phyloP scores from a whole-genome alignment of 2,797 vertebrate genomes.

The Serranus cabrilla region DNA sequence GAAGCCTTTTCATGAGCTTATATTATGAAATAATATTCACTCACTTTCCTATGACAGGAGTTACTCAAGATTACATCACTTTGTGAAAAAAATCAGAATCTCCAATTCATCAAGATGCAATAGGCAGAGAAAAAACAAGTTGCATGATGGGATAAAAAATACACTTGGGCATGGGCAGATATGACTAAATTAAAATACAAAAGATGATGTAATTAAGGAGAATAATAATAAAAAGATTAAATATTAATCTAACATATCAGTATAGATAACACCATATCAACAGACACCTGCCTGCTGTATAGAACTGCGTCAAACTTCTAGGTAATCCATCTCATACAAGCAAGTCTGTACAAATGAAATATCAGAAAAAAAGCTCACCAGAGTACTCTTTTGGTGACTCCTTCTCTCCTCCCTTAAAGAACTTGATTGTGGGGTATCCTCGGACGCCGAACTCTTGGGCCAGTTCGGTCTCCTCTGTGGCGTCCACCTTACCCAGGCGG shows the following conservation, averaged over 20 bases:
- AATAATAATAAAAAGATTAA: not conserved
- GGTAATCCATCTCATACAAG: not conserved
- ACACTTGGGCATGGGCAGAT: not conserved
- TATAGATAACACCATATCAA: not conserved
- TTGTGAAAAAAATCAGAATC: not conserved
- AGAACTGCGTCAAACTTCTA: not conserved
- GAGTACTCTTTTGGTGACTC: constrained; percentile 93
- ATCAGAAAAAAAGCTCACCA: constrained; percentile 83
- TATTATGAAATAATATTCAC: not conserved
- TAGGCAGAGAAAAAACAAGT: not conserved
- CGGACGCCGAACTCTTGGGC: constrained; percentile 94
- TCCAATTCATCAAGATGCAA: not conserved
- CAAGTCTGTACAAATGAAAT: not conserved
- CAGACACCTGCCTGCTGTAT: not conserved
- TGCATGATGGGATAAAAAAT: rapidly evolving
- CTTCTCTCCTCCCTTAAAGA: constrained; percentile 95
- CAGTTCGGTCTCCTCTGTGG: constrained; percentile 95
- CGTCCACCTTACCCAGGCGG: constrained; percentile 95
- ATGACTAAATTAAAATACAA: not conserved
- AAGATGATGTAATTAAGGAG: not conserved
- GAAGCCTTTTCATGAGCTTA: not conserved
- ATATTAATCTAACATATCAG: not conserved
- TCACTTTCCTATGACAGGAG: not conserved
- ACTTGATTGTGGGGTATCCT: constrained; percentile 98
- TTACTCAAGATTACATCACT: constrained; percentile 38